Evolutionary conservation across 2,888 invertebrate species (phyloP), one percentile per base, ranked within the genome.

Genomic region (Leucoptera coffeella): DNA sequence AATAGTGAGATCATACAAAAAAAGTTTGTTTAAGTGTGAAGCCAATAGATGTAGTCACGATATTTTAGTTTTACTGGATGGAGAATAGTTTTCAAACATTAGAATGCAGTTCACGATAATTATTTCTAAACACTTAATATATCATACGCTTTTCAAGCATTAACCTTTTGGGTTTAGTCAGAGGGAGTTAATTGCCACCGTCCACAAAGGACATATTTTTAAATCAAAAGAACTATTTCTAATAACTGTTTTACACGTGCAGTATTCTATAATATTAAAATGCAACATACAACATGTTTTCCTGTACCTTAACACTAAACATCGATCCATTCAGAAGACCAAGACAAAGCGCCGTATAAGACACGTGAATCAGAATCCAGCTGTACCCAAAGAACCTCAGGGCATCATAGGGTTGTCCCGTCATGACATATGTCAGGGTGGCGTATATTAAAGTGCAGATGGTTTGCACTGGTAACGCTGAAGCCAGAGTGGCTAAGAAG

Each of bases 301-400:
- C n/a, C n/a, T n/a, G n/a, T 50, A 88, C 89, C 76, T 85, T 82
- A 14, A 90, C 72, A 42, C 75, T 80, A 43, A 91, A 80, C 20
- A 81, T 76, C 1, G 89, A 86, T 15, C 94, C 94, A 34, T 92
- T 81, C 2, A 92, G 67, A 5, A 93, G 62, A 0, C 94, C 95
- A 28, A 91, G 75, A 37, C 85, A 85, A 50, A 95, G 87, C 6
- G 91, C 83, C 4, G 92, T 87, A 24, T 92, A 74, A 1, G 89
- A 85, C 1, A 90, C 81, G 35, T 88, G 64, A 5, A 87, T 69
- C 21, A 85, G 77, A 39, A 89, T 82, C 23, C 78, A 60, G 25
- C 82, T 71, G 56, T 84, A 92, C 34, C 82, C 64, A 4, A 73
- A 45, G 44, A 94, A 80, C 29, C 95, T 74, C 35, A 67, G 58